Base-by-base conservation (phyloP, 2,888 invertebrate species). In the Drosophila multiciliata region DNA sequence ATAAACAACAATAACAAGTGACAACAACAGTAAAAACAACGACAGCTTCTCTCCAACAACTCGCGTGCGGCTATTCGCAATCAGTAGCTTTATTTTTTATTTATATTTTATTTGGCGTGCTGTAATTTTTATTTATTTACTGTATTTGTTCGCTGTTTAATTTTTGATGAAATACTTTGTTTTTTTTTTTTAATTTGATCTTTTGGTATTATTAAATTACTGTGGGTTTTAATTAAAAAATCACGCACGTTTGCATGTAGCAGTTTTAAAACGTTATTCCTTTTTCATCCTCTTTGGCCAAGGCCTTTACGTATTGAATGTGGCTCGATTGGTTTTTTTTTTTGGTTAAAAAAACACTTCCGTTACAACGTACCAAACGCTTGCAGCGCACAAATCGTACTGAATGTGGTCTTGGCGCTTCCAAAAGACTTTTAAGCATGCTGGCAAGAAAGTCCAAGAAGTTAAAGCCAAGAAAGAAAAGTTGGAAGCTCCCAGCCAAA, bases 391-490 rank as follows among this genome's bases (percentile, higher is more conserved):
- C 76, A 84, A 75, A 80, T 75, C 81, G 73, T 79, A 89, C 90
- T 89, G 89, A 89, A 75, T 77, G 84, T 70, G 75, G 77, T 60
- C 72, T 82, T 81, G 75, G 78, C 80, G 80, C 84, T 84, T 83
- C 76, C 86, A 89, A 90, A 89, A 89, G 89, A 86, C 89, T 90
- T 89, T 89, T 89, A 89, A 87, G 72, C 87, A 86, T 80, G 79
- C 76, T 86, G 82, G 78, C 84, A 87, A 90, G 89, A 90, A 90
- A 89, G 84, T 89, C 81, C 82, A 84, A 87, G 83, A 86, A 87
- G 87, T 80, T 75, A 75, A 69, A 29, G 66, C 83, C 74, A 78
- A 78, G 69, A 88, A 86, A 78, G 83, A 83, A 87, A 86, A 83
- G 86, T 82, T 83, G 76, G 82, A 73, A 81, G 76, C 72, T 66